Base-by-base conservation (phyloP, 2,797 vertebrate genomes). In the Podarcis siculus region DNA sequence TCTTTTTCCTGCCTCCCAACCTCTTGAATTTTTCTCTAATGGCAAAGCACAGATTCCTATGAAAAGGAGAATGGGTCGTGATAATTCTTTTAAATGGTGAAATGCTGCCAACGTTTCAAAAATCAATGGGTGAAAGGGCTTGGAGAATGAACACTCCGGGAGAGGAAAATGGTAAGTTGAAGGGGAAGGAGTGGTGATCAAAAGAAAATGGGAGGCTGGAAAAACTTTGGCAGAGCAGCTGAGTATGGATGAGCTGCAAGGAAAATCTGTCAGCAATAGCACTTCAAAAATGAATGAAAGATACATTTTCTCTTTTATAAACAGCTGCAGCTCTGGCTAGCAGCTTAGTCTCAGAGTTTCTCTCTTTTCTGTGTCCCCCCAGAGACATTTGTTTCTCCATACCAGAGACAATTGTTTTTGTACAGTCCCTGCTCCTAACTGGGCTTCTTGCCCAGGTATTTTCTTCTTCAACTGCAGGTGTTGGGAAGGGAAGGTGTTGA, bases 241-340 rank as follows among this genome's bases (percentile, higher is more conserved):
- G 71, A 77, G 87, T 85, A 72, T 5, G 86, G 30, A n/a, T 42
- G 37, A 61, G 79, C 72, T 86, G 76, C 61, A 88, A 27, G 13
- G 85, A 72, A 1, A 90, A 90, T 42, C 86, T 89, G 73, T 71
- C 88, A 82, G 83, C 0, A 0, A 87, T 8, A 35, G 10, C 66
- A 25, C 82, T 58, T 5, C 15, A 82, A 23, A 0, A 1, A 55
- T 37, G 30, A 69, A 69, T 69, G 64, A 69, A 55, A 79, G 42
- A 69, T 45, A 79, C 85, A 69, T 69, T 55, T 79, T 12, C 49
- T 76, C 87, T 42, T 78, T 86, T 19, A 91, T 37, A 92, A 90
- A 91, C 3, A 19, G 37, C 87, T 89, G 87, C 75, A 87, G 87
- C 64, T 83, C 1, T 1, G 85, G 81, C 61, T 80, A 23, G 88